phyloP scores from a whole-genome alignment of 2,113 vertebrate species.

The Leptodactylus fuscus region DNA sequence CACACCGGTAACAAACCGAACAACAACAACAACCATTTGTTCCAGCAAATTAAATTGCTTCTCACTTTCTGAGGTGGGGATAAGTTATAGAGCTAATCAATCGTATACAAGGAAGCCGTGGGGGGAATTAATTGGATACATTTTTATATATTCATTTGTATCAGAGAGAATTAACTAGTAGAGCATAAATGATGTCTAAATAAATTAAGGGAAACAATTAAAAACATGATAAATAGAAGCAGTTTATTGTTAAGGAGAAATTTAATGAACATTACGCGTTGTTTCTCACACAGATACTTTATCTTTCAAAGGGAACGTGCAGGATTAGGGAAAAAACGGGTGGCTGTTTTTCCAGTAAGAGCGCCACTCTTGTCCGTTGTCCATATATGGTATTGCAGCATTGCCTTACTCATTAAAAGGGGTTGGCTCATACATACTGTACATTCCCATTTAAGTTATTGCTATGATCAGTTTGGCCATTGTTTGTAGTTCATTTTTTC shows the following conservation, averaged over 20 bases:
- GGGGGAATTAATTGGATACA: conserved; percentile 26
- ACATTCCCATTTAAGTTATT: no score
- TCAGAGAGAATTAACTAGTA: conserved; percentile 34
- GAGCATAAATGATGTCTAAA: conserved; percentile 36
- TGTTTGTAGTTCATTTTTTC: no score
- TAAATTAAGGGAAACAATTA: conserved; percentile 36
- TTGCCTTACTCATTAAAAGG: neutral
- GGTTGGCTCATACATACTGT: neutral
- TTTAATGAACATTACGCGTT: conserved; percentile 19
- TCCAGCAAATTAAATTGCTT: neutral
- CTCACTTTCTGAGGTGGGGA: neutral
- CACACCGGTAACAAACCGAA: neutral
- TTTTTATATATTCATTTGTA: conserved; percentile 35
- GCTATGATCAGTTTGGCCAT: no score
- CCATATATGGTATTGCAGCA: neutral
- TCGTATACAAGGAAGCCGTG: neutral
- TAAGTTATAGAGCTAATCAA: conserved; percentile 14
- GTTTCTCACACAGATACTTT: neutral
- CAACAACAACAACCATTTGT: neutral
- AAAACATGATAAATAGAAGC: conserved; percentile 15
- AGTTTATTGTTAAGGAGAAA: conserved; percentile 29
- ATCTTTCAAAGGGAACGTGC: neutral
- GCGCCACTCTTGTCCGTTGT: neutral
- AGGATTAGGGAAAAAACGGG: neutral
- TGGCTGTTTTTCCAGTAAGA: neutral